Evolutionary conservation across 2,113 vertebrate species (phyloP).

Genomic region (Pyxicephalus adspersus): DNA sequence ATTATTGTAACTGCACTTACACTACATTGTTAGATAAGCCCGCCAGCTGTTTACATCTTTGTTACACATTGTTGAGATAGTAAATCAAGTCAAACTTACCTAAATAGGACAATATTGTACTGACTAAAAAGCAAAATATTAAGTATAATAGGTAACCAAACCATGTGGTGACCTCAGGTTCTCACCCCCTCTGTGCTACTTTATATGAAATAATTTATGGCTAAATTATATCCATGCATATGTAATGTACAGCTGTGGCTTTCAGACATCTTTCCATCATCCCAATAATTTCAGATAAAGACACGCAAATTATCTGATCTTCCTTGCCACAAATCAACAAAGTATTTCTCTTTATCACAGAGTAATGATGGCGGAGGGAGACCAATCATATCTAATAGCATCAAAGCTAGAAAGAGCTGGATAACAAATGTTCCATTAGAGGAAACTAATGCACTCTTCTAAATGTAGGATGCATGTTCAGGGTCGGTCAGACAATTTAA

Average conservation of each 20-base stretch:
- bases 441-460: constrained; percentile 56
- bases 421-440: constrained; percentile 63
- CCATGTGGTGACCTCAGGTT: constrained; percentile 26
- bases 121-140: background rate
- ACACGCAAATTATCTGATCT: constrained; percentile 52
- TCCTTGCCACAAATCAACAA: constrained; percentile 65
- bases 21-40: too few species aligned
- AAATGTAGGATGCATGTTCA: constrained; percentile 59
- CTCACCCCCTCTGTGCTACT: constrained; percentile 15
- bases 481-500: constrained; percentile 58
- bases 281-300: constrained; percentile 57
- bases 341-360: constrained; percentile 53
- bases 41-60: too few species aligned
- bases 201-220: constrained; percentile 43
- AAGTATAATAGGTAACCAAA: constrained; percentile 1
- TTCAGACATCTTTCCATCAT: constrained; percentile 44
- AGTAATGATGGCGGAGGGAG: constrained; percentile 60
- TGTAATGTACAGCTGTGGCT: constrained; percentile 49
- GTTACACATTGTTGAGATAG: too few species aligned
- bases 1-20: too few species aligned
- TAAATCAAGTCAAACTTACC: too few species aligned
- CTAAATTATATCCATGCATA: constrained; percentile 48
- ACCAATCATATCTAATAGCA: constrained; percentile 56
- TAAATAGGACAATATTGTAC: too few species aligned
- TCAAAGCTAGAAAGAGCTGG: constrained; percentile 54